These are phyloP conservation scores for Selene dorsalis DNA, from an alignment of 2,797 vertebrate genomes.

Conservation along the genomic window DNA sequence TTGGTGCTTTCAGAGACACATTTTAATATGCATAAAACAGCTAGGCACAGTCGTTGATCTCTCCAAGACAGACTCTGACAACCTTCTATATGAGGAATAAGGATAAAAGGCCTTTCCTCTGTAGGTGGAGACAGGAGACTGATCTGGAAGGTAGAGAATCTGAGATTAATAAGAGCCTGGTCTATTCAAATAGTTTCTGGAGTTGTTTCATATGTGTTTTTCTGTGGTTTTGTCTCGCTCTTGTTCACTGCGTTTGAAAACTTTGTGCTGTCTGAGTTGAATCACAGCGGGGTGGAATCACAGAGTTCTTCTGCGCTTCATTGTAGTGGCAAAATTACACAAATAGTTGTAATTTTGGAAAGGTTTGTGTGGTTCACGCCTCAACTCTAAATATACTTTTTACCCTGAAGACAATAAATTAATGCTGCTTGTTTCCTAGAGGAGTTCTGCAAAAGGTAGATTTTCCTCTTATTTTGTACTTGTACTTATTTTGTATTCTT, in stretches of 20 bases:
- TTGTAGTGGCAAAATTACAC: slow-evolving; percentile 46
- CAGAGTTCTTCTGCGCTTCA: slow-evolving; percentile 11
- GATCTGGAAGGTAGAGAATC: slow-evolving; percentile 60
- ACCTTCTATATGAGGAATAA: slow-evolving; percentile 60
- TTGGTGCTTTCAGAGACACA: slow-evolving; percentile 43
- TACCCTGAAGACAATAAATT: slow-evolving; percentile 48
- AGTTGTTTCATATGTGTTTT: slow-evolving; percentile 44
- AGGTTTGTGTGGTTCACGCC: slow-evolving; percentile 37
- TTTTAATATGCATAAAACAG: slow-evolving; percentile 54
- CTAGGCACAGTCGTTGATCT: slow-evolving; percentile 50
- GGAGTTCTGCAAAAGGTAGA: slow-evolving; percentile 53
- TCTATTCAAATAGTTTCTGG: slow-evolving; percentile 57
- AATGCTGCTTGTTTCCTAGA: slow-evolving; percentile 54
- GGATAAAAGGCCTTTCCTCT: slow-evolving; percentile 72
- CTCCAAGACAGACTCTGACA: slow-evolving; percentile 64
- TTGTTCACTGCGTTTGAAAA: slow-evolving; percentile 37
- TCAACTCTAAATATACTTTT: slow-evolving; percentile 55
- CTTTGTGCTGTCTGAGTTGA: slow-evolving; percentile 36
- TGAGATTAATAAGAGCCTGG: slow-evolving; percentile 69
- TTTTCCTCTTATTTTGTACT: slow-evolving; percentile 57
- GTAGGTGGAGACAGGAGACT: slow-evolving; percentile 67
- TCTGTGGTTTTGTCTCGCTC: slow-evolving; percentile 41
- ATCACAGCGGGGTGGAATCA: slow-evolving; percentile 48
- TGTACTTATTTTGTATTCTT: slow-evolving; percentile 57
- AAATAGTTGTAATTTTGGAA: slow-evolving; percentile 40